Evolutionary conservation across 2,888 invertebrate species (phyloP).

Genomic region (Drosophila nr. fundita): DNA sequence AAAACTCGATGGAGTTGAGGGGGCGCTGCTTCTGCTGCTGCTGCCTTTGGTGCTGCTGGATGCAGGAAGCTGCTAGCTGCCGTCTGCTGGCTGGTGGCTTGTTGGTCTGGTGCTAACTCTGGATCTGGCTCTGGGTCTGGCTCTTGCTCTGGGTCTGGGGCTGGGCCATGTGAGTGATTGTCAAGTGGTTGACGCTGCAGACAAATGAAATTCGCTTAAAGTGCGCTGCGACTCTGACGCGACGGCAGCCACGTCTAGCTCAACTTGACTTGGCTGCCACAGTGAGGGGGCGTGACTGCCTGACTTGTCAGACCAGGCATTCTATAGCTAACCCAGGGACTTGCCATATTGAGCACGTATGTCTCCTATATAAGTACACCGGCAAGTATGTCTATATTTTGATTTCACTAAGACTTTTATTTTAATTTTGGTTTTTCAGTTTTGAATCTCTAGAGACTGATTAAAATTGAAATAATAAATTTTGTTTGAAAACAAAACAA

Average conservation of each 20-base stretch:
- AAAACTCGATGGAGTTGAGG: constrained; percentile 35
- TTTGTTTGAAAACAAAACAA: background rate
- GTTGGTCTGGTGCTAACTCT: constrained; percentile 20
- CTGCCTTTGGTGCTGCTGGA: constrained; percentile 26
- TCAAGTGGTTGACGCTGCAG: constrained; percentile 81
- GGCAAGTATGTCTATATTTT: background rate
- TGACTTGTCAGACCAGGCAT: constrained; percentile 5
- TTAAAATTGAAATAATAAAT: background rate
- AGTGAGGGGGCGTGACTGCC: constrained; percentile 69
- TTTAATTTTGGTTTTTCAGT: background rate
- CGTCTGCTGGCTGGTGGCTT: constrained; percentile 15
- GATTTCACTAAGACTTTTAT: background rate
- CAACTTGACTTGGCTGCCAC: constrained; percentile 67
- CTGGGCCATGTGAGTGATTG: constrained; percentile 79
- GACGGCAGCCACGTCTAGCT: constrained; percentile 59
- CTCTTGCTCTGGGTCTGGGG: constrained; percentile 18
- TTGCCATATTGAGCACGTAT: constrained; percentile 2
- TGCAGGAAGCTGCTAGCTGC: constrained; percentile 57
- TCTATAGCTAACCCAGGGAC: background rate
- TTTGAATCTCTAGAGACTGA: background rate
- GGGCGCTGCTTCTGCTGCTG: constrained; percentile 7
- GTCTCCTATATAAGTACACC: background rate
- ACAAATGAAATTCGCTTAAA: constrained; percentile 81
- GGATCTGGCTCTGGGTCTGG: constrained; percentile 1
- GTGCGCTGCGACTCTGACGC: constrained; percentile 62